Percentiles rank a stretch among this genome's conserved stretches.
phyloP scores from a whole-genome alignment of 2,797 vertebrate genomes.

The Eremophila alpestris region DNA sequence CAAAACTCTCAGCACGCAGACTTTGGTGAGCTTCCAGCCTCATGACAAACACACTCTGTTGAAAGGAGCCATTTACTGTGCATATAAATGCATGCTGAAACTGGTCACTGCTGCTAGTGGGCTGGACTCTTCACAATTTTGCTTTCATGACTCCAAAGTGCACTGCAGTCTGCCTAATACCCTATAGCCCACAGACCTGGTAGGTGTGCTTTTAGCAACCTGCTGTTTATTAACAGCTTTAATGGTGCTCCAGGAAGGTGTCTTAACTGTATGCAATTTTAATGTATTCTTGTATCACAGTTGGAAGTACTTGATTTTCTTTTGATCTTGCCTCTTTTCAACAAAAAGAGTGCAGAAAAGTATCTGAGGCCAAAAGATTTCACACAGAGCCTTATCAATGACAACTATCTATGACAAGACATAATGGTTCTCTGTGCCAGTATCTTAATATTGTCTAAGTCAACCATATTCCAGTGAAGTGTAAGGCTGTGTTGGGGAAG shows the following conservation, averaged over 20 bases:
- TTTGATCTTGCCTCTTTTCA: neutral
- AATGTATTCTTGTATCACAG: neutral
- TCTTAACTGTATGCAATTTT: neutral
- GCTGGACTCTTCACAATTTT: neutral
- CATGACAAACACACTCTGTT: neutral
- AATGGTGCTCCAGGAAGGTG: neutral
- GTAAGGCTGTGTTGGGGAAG: neutral
- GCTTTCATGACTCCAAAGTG: neutral
- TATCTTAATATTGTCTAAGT: neutral
- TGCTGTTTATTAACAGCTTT: neutral
- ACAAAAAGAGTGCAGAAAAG: neutral
- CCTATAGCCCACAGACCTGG: accelerated
- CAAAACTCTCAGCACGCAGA: neutral
- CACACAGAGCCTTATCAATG: neutral
- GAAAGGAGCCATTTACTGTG: neutral
- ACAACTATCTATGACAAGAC: neutral
- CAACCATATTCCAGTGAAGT: neutral
- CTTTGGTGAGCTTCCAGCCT: neutral
- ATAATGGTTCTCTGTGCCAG: neutral
- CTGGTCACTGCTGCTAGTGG: neutral
- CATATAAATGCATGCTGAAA: neutral
- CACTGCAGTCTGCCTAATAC: neutral
- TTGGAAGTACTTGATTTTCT: neutral
- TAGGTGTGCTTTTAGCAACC: neutral
- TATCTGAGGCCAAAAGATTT: neutral